These are phyloP conservation scores for Drosophila sp. DNA, from an alignment of 1,140 invertebrate species.

Conservation along the genomic window DNA sequence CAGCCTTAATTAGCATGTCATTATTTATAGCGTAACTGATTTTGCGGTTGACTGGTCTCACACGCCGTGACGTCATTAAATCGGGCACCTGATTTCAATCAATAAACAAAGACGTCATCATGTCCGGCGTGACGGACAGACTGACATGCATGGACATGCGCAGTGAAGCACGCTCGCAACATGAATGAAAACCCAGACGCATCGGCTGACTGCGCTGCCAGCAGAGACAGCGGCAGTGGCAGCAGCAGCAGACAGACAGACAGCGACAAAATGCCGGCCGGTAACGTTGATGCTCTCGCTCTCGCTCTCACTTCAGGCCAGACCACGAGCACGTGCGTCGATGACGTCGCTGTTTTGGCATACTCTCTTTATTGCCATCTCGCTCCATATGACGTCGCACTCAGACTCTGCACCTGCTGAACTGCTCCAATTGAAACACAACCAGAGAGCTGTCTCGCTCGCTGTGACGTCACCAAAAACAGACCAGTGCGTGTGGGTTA, in stretches of 20 bases:
- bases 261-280: slow-evolving; percentile 62
- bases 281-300: slow-evolving; percentile 40
- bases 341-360: slow-evolving; percentile 45
- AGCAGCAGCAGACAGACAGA: background rate
- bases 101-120: slow-evolving; percentile 80
- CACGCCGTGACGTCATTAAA: slow-evolving; percentile 63
- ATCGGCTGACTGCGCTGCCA: slow-evolving; percentile 8
- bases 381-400: slow-evolving; percentile 52
- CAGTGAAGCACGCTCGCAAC: slow-evolving; percentile 38
- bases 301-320: slow-evolving; percentile 21
- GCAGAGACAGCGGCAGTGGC: background rate
- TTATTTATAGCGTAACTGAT: slow-evolving; percentile 62
- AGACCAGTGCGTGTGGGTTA: slow-evolving; percentile 4
- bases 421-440: slow-evolving; percentile 8
- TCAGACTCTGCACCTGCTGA: slow-evolving; percentile 7
- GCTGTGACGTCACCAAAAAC: slow-evolving; percentile 28
- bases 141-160: slow-evolving; percentile 55
- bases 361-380: slow-evolving; percentile 16
- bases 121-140: slow-evolving; percentile 32
- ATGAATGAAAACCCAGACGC: slow-evolving; percentile 64
- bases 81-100: slow-evolving; percentile 35
- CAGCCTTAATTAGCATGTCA: slow-evolving; percentile 61
- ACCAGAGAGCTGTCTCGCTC: slow-evolving; percentile 5
- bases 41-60: slow-evolving; percentile 41
- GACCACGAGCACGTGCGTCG: slow-evolving; percentile 30